phyloP scores from a whole-genome alignment of 2,113 vertebrate genomes.

The Austrofundulus limnaeus region DNA sequence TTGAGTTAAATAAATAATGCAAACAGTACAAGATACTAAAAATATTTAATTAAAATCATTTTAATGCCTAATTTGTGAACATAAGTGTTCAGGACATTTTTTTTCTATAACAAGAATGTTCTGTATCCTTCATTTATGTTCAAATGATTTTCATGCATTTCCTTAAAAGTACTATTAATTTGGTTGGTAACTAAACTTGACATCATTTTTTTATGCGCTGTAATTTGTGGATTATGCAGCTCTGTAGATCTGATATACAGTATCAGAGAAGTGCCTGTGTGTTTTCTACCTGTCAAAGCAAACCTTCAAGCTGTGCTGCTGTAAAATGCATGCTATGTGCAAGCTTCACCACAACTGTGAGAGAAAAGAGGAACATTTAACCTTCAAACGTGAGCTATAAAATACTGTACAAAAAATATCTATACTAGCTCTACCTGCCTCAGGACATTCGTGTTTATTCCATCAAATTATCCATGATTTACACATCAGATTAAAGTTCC shows the following conservation, averaged over 20 bases:
- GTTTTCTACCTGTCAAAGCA: constrained; percentile 26
- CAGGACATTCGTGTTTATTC: neutral
- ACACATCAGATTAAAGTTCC: neutral
- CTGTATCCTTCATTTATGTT: no score
- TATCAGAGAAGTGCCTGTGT: neutral
- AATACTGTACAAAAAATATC: no score
- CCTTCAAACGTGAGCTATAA: constrained; percentile 33
- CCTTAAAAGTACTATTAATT: no score
- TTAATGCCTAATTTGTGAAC: no score
- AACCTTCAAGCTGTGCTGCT: constrained; percentile 19
- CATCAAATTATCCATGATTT: neutral
- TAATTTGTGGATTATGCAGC: neutral
- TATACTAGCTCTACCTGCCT: neutral
- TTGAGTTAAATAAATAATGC: neutral
- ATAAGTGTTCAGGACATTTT: no score
- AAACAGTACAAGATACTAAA: neutral
- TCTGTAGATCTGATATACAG: constrained; percentile 15
- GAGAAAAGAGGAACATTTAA: constrained; percentile 4
- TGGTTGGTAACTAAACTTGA: no score
- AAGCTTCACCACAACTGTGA: neutral
- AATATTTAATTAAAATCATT: no score
- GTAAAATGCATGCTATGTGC: constrained; percentile 36
- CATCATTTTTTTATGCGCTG: neutral
- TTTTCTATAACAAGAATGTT: no score
- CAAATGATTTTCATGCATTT: no score